Conservation (phyloP, 2,113 vertebrate species). For the Sapayoa aenigma region DNA sequence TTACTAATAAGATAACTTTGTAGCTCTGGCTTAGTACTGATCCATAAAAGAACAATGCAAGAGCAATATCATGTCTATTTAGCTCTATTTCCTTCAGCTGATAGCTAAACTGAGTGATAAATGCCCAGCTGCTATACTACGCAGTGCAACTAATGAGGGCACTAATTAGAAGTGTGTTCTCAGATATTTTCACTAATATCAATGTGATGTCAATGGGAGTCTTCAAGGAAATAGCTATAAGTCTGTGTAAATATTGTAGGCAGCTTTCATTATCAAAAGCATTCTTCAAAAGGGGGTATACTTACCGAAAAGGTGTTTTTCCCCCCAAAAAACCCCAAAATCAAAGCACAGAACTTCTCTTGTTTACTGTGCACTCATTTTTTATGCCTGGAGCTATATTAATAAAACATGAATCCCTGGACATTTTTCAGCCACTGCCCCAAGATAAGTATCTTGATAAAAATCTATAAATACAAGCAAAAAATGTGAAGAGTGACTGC, state of each 20-base stretch:
- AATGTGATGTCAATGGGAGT: background rate
- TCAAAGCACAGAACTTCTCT: background rate
- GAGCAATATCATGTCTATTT: background rate
- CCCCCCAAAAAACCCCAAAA: background rate
- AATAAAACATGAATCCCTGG: background rate
- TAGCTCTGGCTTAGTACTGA: background rate
- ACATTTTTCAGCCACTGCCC: background rate
- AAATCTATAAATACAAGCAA: background rate
- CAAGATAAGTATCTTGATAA: conserved; percentile 19
- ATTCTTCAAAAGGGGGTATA: background rate
- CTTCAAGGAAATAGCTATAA: background rate
- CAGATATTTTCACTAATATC: background rate
- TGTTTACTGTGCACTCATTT: background rate
- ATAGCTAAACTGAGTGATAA: background rate
- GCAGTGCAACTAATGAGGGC: background rate
- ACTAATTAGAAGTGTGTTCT: background rate
- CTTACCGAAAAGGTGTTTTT: background rate
- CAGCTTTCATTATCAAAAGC: background rate
- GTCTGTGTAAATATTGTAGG: background rate
- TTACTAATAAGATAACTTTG: background rate
- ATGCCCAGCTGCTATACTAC: background rate
- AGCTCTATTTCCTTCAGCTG: background rate
- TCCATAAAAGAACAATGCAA: background rate
- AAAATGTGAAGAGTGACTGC: background rate
- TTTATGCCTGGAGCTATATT: background rate